Conservation (phyloP, 2,797 vertebrate species). For the Myotis daubentonii region DNA sequence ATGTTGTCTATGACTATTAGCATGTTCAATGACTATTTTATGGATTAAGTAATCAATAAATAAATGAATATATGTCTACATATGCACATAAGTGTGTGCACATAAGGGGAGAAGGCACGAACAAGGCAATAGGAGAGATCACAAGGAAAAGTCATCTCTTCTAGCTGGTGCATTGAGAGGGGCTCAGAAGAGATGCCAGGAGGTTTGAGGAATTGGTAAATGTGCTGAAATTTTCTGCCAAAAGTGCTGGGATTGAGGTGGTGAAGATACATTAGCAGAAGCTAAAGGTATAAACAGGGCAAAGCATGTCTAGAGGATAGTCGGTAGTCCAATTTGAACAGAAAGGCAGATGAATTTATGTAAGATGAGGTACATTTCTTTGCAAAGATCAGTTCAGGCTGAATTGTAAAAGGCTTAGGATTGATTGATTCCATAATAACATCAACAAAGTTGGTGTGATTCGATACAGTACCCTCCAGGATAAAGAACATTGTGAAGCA, state of each 20-base stretch:
- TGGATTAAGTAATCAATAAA: not conserved
- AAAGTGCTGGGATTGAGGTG: not conserved
- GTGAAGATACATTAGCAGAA: not conserved
- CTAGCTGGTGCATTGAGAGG: not conserved
- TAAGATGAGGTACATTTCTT: not conserved
- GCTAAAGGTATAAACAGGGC: not conserved
- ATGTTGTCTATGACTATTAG: not conserved
- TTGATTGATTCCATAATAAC: not conserved
- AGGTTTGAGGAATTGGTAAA: not conserved
- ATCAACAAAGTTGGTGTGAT: not conserved
- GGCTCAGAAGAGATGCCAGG: not conserved
- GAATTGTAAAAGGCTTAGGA: not conserved
- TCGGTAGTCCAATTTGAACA: not conserved
- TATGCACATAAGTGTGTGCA: not conserved
- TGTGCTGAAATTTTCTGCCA: not conserved
- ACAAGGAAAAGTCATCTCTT: not conserved
- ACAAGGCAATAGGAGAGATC: not conserved
- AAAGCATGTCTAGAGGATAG: not conserved
- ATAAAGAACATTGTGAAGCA: slow-evolving; percentile 19
- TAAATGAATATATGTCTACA: not conserved
- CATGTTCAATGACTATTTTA: not conserved
- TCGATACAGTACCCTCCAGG: not conserved
- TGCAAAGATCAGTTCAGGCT: not conserved
- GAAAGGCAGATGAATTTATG: not conserved
- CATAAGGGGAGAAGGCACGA: not conserved